Conservation (phyloP, 1,140 invertebrate species). For the Conus ventricosus region DNA sequence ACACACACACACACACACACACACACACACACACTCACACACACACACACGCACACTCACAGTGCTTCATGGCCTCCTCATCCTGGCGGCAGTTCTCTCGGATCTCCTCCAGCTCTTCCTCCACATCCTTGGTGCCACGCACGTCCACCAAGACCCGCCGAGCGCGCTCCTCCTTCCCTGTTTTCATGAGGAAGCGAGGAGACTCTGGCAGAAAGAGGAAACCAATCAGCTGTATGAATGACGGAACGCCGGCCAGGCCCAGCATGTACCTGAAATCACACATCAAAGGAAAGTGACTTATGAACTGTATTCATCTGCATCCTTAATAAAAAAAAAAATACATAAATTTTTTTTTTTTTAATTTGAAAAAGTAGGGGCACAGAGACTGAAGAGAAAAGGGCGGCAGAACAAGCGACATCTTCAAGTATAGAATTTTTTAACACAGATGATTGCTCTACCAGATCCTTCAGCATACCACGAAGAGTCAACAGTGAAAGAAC, state of each 20-base stretch:
- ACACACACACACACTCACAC: background rate
- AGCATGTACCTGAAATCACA: constrained; percentile 66
- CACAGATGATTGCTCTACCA: no score
- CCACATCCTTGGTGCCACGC: constrained; percentile 57
- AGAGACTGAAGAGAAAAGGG: no score
- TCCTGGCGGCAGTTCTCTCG: constrained; percentile 38
- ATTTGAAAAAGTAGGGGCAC: no score
- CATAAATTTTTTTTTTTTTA: background rate
- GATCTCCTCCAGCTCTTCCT: constrained; percentile 55
- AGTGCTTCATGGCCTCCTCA: constrained; percentile 19
- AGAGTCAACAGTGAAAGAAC: no score
- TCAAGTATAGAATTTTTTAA: no score
- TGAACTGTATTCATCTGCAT: no score
- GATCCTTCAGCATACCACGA: no score
- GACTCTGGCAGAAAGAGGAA: constrained; percentile 69
- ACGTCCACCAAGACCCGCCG: constrained; percentile 54
- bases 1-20: background rate
- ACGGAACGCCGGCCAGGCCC: constrained; percentile 63
- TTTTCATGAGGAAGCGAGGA: constrained; percentile 69
- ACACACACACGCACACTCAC: background rate
- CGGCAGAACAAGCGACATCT: no score
- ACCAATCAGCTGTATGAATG: constrained; percentile 66
- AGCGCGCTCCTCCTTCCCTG: constrained; percentile 56
- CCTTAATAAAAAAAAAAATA: no score
- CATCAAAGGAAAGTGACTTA: background rate